Conservation (phyloP, 2,113 vertebrate species). For the Notothenia rossii region DNA sequence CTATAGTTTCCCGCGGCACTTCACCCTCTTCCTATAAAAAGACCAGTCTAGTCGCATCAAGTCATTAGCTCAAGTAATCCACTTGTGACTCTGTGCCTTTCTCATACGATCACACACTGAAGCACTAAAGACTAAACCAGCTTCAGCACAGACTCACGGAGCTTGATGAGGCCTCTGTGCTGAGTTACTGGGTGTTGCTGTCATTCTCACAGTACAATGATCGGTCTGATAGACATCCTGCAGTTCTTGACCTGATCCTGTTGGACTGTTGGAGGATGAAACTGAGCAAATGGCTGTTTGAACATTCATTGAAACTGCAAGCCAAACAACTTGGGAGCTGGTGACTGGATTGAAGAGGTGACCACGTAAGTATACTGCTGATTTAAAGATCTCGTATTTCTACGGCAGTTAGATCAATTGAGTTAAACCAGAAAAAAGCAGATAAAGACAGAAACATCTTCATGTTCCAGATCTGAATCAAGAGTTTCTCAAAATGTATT, state of each 20-base stretch:
- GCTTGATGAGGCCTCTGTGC: slow-evolving; percentile 32
- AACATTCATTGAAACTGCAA: slow-evolving; percentile 41
- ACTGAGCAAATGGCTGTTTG: slow-evolving; percentile 40
- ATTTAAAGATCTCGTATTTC: not conserved
- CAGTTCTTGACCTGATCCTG: slow-evolving; percentile 34
- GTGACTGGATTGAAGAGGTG: slow-evolving; percentile 54
- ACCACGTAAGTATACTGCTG: slow-evolving; percentile 61
- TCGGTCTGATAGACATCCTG: not conserved
- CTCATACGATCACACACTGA: slow-evolving; percentile 61
- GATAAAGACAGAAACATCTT: not conserved
- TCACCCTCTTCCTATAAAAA: slow-evolving; percentile 55
- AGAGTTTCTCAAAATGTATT: not conserved
- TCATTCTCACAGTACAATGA: slow-evolving; percentile 31
- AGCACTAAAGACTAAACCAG: slow-evolving; percentile 55
- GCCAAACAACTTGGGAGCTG: slow-evolving; percentile 47
- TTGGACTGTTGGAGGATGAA: slow-evolving; percentile 62
- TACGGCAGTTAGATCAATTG: not conserved
- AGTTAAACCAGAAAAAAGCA: not conserved
- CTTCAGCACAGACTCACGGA: slow-evolving; percentile 25
- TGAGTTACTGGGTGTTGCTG: slow-evolving; percentile 3
- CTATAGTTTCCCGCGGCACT: slow-evolving; percentile 18
- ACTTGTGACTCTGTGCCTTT: slow-evolving; percentile 71
- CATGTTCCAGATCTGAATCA: not conserved
- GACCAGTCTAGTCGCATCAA: slow-evolving; percentile 72
- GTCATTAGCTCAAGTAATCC: slow-evolving; percentile 84